Conservation (phyloP, 2,113 vertebrate species). For the Tyrannus savana region DNA sequence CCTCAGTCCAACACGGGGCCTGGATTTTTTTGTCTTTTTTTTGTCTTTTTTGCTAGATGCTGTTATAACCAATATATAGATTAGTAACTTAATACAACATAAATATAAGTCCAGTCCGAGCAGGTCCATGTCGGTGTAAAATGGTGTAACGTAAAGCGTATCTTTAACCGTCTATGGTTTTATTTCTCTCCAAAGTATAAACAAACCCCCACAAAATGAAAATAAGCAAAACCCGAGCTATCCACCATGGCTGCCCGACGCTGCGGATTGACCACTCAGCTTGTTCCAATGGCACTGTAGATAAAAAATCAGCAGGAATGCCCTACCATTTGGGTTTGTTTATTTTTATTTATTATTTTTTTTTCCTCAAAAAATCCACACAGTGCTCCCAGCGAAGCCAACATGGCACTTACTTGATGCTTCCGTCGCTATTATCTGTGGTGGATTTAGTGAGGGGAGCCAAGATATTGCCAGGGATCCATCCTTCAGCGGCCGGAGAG, state of each 20-base stretch:
- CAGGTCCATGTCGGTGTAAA: constrained; percentile 81
- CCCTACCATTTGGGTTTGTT: constrained; percentile 62
- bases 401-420: constrained; percentile 98
- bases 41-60: constrained; percentile 62
- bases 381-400: constrained; percentile 77
- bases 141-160: constrained; percentile 74
- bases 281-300: constrained; percentile 73
- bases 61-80: constrained; percentile 80
- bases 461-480: constrained; percentile 92
- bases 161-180: constrained; percentile 75
- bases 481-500: constrained; percentile 95
- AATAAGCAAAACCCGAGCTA: constrained; percentile 39
- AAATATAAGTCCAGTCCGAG: constrained; percentile 86
- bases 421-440: constrained; percentile 88
- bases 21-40: constrained; percentile 37
- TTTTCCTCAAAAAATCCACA: constrained; percentile 79
- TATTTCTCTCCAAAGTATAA: constrained; percentile 78
- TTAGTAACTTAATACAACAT: constrained; percentile 83
- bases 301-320: constrained; percentile 64
- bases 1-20: constrained; percentile 77
- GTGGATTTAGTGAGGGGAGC: constrained; percentile 84
- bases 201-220: constrained; percentile 64
- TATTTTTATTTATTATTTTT: constrained; percentile 41
- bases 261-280: constrained; percentile 66
- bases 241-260: constrained; percentile 62